Conservation (phyloP, 2,888 invertebrate genomes). For the Theretra japonica region DNA sequence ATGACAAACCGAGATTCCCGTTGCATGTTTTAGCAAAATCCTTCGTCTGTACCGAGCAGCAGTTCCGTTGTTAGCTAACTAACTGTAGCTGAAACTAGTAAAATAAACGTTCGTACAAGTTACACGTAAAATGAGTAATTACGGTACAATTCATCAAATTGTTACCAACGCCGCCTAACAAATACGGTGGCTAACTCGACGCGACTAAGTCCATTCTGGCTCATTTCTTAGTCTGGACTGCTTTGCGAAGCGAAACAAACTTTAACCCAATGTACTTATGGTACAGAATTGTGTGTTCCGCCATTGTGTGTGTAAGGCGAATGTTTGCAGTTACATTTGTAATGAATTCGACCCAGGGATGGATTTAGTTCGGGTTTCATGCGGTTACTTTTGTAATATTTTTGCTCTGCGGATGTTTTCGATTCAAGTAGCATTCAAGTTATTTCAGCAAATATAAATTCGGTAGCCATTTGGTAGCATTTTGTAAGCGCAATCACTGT, state of each 20-base stretch:
- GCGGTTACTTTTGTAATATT: constrained; percentile 28
- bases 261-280: background rate
- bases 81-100: constrained; percentile 11
- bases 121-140: constrained; percentile 26
- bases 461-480: background rate
- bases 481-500: background rate
- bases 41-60: background rate
- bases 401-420: constrained; percentile 38
- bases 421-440: constrained; percentile 34
- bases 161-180: constrained; percentile 16
- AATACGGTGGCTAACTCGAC: constrained; percentile 25
- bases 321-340: constrained; percentile 47
- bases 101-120: constrained; percentile 5
- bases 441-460: background rate
- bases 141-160: constrained; percentile 23
- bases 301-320: constrained; percentile 20
- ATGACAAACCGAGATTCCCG: too few relatives aligned
- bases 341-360: constrained; percentile 52
- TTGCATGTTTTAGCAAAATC: too few relatives aligned
- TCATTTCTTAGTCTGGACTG: constrained; percentile 15
- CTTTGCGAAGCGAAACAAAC: background rate
- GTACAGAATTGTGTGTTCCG: background rate
- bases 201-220: constrained; percentile 26
- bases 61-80: constrained; percentile 12
- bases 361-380: constrained; percentile 42